Base-by-base conservation (phyloP, 2,888 invertebrate genomes). In the Linnaemya vulpina region DNA sequence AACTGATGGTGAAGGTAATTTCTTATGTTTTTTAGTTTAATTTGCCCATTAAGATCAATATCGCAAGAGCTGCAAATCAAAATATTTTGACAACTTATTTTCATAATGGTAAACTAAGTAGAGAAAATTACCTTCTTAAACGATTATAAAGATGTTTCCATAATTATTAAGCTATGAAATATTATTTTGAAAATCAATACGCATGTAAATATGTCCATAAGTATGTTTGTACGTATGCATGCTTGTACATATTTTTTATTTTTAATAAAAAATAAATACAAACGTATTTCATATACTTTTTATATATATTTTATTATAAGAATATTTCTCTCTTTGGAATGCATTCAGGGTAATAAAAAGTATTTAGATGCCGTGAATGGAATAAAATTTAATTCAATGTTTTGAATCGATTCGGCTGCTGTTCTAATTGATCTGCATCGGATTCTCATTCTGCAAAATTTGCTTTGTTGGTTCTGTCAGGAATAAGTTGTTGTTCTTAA, bases 1-100 rank as follows among this genome's bases (percentile, higher is more conserved):
- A 92, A 97, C 96, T 91, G 96, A 96, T 92, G 96, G 96, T 90
- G 96, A 96, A 95, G 96, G 97, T 96, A 94, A 94, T 94, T 92
- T 25, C 17, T 49, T 49, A 20, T 60, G 2, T 30, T 40, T 20
- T 38, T 40, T 17, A 22, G 5, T 63, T 40, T 9, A 40, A 22
- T 65, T 46, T 43, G 1, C 25, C 25, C 46, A 17, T 51, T 20
- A 10, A 17, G 17, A 51, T 1, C 9, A 17, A 20, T 2, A 17
- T 53, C 22, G 0, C 22, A 46, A 46, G 15, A 2, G 7, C 3
- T 4, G 3, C 11, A 15, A 15, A 46, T 46, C 13, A 11, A 43
- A 40, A 40, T 11, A 40, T 40, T 40, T 40, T 40, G 40, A 40
- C 40, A 5, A 40, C 40, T 11, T 40, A 40, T 40, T 40, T 9